phyloP scores from a whole-genome alignment of 2,888 invertebrate species.

The Corbicula japonica region DNA sequence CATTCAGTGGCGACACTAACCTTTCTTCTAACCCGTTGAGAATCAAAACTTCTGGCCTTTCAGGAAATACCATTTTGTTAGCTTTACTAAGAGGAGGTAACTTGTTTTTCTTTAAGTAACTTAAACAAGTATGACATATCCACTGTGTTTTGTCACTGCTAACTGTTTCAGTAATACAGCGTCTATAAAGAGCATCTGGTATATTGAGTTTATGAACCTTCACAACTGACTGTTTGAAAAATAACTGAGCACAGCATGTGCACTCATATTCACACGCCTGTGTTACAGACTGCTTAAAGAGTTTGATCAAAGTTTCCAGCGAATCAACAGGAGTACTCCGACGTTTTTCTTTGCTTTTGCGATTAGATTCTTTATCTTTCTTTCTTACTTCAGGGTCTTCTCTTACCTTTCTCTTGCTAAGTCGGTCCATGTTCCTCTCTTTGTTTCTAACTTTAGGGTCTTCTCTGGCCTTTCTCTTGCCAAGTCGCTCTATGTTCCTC shows the following conservation, averaged over 20 bases:
- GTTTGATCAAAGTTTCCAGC: no score
- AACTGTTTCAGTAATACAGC: constrained; percentile 15
- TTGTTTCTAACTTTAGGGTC: no score
- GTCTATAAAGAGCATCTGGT: background rate
- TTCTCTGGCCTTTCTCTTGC: no score
- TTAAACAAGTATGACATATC: constrained; percentile 41
- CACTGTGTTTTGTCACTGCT: constrained; percentile 31
- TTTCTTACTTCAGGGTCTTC: no score
- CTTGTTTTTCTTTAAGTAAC: constrained; percentile 25
- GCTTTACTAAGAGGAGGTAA: constrained; percentile 30
- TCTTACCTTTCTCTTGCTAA: no score
- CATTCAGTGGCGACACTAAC: constrained; percentile 43
- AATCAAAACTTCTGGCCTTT: constrained; percentile 26
- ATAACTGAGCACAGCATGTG: constrained; percentile 42
- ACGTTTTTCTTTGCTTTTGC: no score
- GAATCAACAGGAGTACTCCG: no score
- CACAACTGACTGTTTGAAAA: constrained; percentile 36
- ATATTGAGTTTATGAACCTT: background rate
- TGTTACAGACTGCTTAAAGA: background rate
- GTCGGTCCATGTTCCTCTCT: no score
- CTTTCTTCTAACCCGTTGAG: constrained; percentile 42
- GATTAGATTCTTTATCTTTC: no score
- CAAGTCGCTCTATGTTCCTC: no score
- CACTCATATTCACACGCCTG: constrained; percentile 32
- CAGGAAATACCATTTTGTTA: constrained; percentile 39